These are phyloP conservation scores for Dolichoris vasculosae DNA, from an alignment of 1,140 invertebrate genomes.

Conservation along the genomic window DNA sequence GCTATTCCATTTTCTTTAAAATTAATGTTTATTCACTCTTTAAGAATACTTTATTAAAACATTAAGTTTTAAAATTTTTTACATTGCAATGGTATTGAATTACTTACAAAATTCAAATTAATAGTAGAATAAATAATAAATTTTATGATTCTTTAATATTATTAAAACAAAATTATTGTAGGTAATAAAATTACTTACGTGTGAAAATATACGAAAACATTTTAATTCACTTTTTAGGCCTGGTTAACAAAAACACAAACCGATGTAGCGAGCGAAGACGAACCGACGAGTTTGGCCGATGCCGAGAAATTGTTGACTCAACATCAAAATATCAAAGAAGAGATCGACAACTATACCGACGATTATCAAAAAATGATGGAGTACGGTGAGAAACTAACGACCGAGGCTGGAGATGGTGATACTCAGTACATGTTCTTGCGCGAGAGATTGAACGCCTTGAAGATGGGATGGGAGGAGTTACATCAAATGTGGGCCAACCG, in stretches of 20 bases:
- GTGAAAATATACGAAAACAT: not conserved
- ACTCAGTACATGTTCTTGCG: constrained; percentile 99
- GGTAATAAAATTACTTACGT: too few species aligned
- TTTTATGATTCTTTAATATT: too few species aligned
- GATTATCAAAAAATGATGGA: constrained; percentile 99
- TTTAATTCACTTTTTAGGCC: constrained; percentile 69
- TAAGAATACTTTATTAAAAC: too few species aligned
- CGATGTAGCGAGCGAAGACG: constrained; percentile 98
- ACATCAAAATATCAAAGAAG: constrained; percentile 98
- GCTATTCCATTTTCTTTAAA: constrained; percentile 2
- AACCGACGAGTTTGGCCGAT: constrained; percentile 95
- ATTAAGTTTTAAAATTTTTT: too few species aligned
- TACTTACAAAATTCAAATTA: too few species aligned
- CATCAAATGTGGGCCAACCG: constrained; percentile 99
- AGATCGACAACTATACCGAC: constrained; percentile 98
- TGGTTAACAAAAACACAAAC: constrained; percentile 99
- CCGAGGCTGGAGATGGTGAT: constrained; percentile 91
- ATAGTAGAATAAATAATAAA: too few species aligned
- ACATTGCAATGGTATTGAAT: too few species aligned
- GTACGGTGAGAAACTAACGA: constrained; percentile 96
- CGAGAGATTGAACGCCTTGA: constrained; percentile 95
- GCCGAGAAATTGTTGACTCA: constrained; percentile 97
- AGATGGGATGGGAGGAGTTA: constrained; percentile 99
- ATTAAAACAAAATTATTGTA: too few species aligned
- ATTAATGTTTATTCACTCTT: too few species aligned